Evolutionary conservation across 2,888 invertebrate genomes (phyloP).

Genomic region (Morinoia aosen): DNA sequence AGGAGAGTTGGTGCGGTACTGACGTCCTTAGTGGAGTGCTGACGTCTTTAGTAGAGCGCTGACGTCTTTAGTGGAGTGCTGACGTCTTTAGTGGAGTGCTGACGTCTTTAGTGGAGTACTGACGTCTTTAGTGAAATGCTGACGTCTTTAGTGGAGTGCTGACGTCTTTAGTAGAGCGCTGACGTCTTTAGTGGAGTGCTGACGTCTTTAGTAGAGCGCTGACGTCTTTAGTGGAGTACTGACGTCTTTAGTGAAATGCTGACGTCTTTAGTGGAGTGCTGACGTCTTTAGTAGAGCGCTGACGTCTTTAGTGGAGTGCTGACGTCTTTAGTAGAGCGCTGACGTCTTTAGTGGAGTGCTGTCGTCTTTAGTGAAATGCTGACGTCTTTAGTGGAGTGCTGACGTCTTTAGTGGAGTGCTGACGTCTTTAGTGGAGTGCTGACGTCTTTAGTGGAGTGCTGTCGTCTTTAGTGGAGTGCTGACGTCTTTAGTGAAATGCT

Average conservation of each 20-base stretch:
- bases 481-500: no score
- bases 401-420: no score
- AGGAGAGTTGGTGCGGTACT: background rate
- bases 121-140: background rate
- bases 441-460: no score
- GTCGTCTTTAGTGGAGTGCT: no score
- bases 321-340: no score
- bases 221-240: background rate
- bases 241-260: background rate
- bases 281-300: background rate
- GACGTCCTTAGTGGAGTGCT: background rate
- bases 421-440: no score
- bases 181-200: background rate
- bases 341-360: no score
- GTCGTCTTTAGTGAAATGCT: no score
- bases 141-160: background rate
- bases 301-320: background rate
- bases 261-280: background rate
- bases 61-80: background rate
- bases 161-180: background rate
- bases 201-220: background rate
- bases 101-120: background rate
- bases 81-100: background rate
- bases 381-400: no score
- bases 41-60: background rate